Conservation (phyloP, 2,888 invertebrate genomes). For the Dexiosoma caninum region DNA sequence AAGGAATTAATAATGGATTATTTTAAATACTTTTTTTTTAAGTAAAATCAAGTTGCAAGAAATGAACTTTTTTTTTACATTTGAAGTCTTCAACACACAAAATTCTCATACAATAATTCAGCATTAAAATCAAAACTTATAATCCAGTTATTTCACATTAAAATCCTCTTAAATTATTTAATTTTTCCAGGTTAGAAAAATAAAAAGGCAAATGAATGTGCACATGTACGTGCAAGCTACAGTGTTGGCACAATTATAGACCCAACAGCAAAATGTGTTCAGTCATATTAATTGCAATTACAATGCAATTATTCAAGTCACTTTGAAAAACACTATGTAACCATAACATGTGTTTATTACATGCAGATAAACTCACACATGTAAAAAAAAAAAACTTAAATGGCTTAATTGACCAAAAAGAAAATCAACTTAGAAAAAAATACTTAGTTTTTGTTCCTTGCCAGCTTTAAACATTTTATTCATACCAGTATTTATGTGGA, state of each 20-base stretch:
- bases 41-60: neutral
- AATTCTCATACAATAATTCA: constrained; percentile 38
- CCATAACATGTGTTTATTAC: constrained; percentile 38
- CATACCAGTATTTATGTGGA: constrained; percentile 7
- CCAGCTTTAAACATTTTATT: constrained; percentile 2
- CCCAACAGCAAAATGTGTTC: constrained; percentile 45
- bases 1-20: no score
- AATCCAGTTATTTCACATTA: constrained; percentile 66
- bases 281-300: constrained; percentile 74
- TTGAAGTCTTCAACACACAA: constrained; percentile 19
- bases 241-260: constrained; percentile 50
- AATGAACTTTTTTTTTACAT: neutral
- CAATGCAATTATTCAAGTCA: constrained; percentile 72
- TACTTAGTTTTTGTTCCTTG: constrained; percentile 10
- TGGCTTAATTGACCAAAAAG: constrained; percentile 66
- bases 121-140: constrained; percentile 48
- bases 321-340: constrained; percentile 27
- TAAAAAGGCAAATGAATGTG: neutral
- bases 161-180: constrained; percentile 75
- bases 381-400: constrained; percentile 7
- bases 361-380: neutral
- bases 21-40: neutral
- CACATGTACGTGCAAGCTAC: constrained; percentile 2
- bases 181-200: constrained; percentile 65
- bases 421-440: constrained; percentile 54